Conservation (phyloP, 2,888 invertebrate genomes). For the Orchesellides sinensis region DNA sequence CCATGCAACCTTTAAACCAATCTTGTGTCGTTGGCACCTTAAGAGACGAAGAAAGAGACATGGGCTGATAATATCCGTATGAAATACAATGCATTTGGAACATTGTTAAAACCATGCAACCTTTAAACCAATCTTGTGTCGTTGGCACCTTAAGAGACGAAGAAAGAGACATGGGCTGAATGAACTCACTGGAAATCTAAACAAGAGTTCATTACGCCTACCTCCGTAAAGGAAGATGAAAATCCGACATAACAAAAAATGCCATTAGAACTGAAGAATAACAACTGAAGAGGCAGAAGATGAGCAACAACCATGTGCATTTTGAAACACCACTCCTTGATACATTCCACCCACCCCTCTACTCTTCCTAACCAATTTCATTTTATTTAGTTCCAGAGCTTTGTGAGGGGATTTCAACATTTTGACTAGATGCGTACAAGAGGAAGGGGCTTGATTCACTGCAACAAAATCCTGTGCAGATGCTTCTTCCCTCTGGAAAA, state of each 20-base stretch:
- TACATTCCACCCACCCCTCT: neutral
- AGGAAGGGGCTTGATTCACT: constrained; percentile 48
- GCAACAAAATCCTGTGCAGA: constrained; percentile 30
- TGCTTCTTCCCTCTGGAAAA: constrained; percentile 51
- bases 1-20: neutral
- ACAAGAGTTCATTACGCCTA: too few relatives aligned
- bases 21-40: constrained; percentile 1
- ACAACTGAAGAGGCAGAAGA: too few relatives aligned
- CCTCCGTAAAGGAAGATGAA: too few relatives aligned
- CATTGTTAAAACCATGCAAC: neutral
- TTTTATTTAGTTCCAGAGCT: constrained; percentile 35
- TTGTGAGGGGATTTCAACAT: constrained; percentile 1
- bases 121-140: neutral
- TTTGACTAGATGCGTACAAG: constrained; percentile 20
- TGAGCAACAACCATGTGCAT: neutral
- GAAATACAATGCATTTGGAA: too few relatives aligned
- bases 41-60: too few relatives aligned
- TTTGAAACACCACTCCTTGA: neutral
- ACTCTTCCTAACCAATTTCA: constrained; percentile 51
- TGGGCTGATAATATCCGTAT: too few relatives aligned
- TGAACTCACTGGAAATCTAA: too few relatives aligned
- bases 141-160: neutral
- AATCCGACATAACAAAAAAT: too few relatives aligned
- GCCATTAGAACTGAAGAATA: too few relatives aligned
- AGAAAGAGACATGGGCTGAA: too few relatives aligned